These are phyloP conservation scores for Trissolcus brochymenae DNA, from an alignment of 2,888 invertebrate species.

Conservation along the genomic window DNA sequence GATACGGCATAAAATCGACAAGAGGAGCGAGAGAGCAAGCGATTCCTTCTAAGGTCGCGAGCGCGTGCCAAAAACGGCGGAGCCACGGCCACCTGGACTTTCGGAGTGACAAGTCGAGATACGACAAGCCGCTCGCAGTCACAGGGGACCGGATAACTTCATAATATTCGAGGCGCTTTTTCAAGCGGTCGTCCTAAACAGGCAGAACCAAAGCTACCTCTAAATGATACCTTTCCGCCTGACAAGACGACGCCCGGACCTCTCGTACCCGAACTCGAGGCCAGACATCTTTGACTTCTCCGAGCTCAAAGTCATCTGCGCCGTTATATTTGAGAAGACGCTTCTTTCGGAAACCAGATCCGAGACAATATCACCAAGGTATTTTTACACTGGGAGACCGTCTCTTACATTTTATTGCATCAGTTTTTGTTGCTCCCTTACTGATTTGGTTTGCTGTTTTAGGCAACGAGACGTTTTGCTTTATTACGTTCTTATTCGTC, in stretches of 20 bases:
- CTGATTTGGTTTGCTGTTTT: slow-evolving; percentile 47
- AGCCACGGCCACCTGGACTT: slow-evolving; percentile 63
- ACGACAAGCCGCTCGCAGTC: slow-evolving; percentile 31
- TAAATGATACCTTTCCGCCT: slow-evolving; percentile 62
- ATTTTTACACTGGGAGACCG: slow-evolving; percentile 50
- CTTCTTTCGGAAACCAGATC: slow-evolving; percentile 53
- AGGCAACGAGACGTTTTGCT: slow-evolving; percentile 19
- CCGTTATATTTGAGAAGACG: slow-evolving; percentile 57
- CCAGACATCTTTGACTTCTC: slow-evolving; percentile 35
- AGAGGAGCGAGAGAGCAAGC: slow-evolving; percentile 41
- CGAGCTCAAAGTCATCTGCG: slow-evolving; percentile 31
- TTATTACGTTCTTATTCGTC: slow-evolving; percentile 19
- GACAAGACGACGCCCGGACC: slow-evolving; percentile 41
- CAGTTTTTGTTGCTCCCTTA: slow-evolving; percentile 38
- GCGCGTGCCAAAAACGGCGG: slow-evolving; percentile 69
- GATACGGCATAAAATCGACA: slow-evolving; percentile 50
- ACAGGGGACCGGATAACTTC: slow-evolving; percentile 41
- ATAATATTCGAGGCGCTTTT: slow-evolving; percentile 61
- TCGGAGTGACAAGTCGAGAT: slow-evolving; percentile 45
- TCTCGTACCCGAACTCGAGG: slow-evolving; percentile 41
- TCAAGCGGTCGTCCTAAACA: slow-evolving; percentile 66
- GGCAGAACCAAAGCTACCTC: slow-evolving; percentile 72
- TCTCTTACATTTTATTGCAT: slow-evolving; percentile 48
- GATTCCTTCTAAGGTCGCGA: slow-evolving; percentile 69
- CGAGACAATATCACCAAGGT: slow-evolving; percentile 49